These are phyloP conservation scores for Etheostoma spectabile DNA, from an alignment of 2,113 vertebrate genomes.

Conservation along the genomic window DNA sequence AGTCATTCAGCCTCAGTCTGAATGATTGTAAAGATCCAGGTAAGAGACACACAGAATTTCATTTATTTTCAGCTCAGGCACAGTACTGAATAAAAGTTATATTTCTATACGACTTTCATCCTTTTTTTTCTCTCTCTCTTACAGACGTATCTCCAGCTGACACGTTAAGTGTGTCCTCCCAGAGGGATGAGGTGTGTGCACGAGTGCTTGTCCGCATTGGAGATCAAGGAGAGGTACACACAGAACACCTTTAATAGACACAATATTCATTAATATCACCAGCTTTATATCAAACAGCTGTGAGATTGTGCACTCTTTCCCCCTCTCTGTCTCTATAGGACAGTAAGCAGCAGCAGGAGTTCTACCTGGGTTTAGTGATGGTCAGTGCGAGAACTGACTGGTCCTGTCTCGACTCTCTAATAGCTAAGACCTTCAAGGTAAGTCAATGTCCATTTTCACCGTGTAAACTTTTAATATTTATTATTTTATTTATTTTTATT, in stretches of 20 bases:
- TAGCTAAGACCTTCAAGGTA: constrained; percentile 92
- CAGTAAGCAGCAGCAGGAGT: constrained; percentile 92
- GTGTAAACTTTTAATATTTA: too few relatives aligned
- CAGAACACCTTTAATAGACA: not conserved
- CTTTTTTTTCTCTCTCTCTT: constrained; percentile 8
- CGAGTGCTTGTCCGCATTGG: constrained; percentile 88
- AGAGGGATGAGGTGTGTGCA: constrained; percentile 86
- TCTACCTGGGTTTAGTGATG: constrained; percentile 90
- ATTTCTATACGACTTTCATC: not conserved
- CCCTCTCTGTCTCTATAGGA: constrained; percentile 79
- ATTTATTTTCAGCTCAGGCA: not conserved
- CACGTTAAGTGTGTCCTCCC: constrained; percentile 80
- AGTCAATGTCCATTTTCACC: constrained; percentile 12
- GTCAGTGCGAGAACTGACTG: constrained; percentile 89
- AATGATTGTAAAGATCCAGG: constrained; percentile 87
- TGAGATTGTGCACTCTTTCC: not conserved
- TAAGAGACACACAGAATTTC: constrained; percentile 50
- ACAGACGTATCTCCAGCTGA: constrained; percentile 90
- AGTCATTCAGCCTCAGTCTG: constrained; percentile 89
- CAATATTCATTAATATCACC: not conserved
- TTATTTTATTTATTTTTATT: too few relatives aligned
- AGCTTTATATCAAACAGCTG: not conserved
- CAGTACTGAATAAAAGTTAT: not conserved
- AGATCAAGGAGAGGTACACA: constrained; percentile 90
- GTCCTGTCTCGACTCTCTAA: constrained; percentile 90